Evolutionary conservation across 1,140 invertebrate species (phyloP).

Genomic region (Drosophila ogumai): DNA sequence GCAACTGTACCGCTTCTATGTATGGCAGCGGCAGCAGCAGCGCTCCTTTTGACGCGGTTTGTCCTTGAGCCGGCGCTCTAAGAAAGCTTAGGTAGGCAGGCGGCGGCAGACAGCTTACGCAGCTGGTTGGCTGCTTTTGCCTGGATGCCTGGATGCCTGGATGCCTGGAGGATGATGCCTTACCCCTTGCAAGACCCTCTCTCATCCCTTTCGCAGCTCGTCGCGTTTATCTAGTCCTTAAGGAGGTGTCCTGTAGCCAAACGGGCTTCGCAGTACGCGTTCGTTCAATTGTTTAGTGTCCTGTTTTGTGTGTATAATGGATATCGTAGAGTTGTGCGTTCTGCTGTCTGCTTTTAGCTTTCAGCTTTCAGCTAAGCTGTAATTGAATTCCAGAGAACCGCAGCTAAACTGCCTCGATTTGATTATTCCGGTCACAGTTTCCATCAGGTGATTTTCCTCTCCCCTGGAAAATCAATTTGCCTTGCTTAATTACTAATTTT

Average conservation of each 20-base stretch:
- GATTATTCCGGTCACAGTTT: conserved; percentile 11
- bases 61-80: conserved; percentile 47
- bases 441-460: background rate
- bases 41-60: conserved; percentile 32
- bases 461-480: background rate
- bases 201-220: conserved; percentile 2
- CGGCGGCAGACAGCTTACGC: conserved; percentile 35
- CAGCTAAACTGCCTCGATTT: conserved; percentile 4
- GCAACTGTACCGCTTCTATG: conserved; percentile 24
- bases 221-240: conserved; percentile 18
- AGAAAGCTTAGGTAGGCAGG: conserved; percentile 52
- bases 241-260: conserved; percentile 52
- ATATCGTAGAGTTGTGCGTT: background rate
- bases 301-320: conserved; percentile 37
- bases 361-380: background rate
- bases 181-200: conserved; percentile 2
- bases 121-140: conserved; percentile 32
- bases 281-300: conserved; percentile 72
- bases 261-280: conserved; percentile 29
- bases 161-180: conserved; percentile 5
- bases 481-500: conserved; percentile 4
- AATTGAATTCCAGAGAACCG: background rate
- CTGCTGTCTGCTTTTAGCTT: background rate
- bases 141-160: background rate
- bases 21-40: background rate